Conservation (phyloP, 2,888 invertebrate species). For the Mycogona germanica region DNA sequence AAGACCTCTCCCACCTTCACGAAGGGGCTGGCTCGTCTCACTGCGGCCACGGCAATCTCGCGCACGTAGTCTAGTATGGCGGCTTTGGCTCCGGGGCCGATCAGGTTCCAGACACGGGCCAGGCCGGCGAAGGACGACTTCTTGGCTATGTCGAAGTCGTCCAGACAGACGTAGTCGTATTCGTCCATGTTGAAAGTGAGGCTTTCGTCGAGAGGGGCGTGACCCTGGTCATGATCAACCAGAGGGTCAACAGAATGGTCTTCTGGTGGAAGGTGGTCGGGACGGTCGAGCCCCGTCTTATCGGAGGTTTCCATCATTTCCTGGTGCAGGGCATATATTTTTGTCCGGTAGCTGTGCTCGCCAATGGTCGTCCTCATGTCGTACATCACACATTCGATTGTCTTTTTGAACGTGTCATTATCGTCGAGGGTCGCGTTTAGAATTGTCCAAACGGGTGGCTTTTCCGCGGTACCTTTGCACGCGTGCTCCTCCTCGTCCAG, state of each 20-base stretch:
- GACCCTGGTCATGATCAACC: too few relatives aligned
- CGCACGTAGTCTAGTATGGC: too few relatives aligned
- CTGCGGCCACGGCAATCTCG: too few relatives aligned
- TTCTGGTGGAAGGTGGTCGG: too few relatives aligned
- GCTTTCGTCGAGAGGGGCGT: too few relatives aligned
- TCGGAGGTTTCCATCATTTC: too few relatives aligned
- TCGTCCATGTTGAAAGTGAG: too few relatives aligned
- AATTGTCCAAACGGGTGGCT: conserved; percentile 7
- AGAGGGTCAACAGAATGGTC: neutral
- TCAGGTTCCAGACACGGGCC: neutral
- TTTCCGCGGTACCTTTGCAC: neutral
- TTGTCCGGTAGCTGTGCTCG: neutral
- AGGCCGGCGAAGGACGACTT: conserved; percentile 4
- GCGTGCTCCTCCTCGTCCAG: conserved; percentile 6
- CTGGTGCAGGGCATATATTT: conserved; percentile 2
- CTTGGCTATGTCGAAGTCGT: neutral
- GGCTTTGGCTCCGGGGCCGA: neutral
- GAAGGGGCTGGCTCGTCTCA: neutral
- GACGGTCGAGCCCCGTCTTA: too few relatives aligned
- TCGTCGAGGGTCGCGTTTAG: neutral
- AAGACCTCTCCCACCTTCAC: conserved; percentile 1
- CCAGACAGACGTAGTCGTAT: neutral
- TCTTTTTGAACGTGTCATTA: neutral
- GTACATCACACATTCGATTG: neutral
- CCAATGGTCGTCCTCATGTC: conserved; percentile 5